phyloP scores from a whole-genome alignment of 2,888 invertebrate species.

The Mechanitis messenoides region DNA sequence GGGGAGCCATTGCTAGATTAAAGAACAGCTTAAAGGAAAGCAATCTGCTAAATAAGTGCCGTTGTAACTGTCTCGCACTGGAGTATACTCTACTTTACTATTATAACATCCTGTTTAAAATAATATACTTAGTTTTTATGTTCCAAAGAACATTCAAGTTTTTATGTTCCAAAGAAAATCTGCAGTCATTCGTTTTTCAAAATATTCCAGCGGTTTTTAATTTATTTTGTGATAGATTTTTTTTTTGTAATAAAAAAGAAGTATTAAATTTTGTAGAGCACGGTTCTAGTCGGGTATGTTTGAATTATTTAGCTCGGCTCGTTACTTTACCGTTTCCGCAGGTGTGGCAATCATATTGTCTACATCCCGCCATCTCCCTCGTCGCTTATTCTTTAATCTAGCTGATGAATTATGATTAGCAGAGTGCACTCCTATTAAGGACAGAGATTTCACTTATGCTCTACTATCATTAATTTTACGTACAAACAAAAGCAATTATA shows the following conservation, averaged over 20 bases:
- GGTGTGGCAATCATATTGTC: slow-evolving; percentile 76
- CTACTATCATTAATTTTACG: background rate
- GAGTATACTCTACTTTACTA: slow-evolving; percentile 50
- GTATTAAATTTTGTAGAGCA: slow-evolving; percentile 44
- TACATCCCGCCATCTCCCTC: slow-evolving; percentile 48
- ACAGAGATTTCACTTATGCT: slow-evolving; percentile 48
- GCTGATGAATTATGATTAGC: slow-evolving; percentile 77
- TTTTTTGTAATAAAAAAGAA: background rate
- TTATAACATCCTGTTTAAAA: too few relatives aligned
- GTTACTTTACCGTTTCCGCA: slow-evolving; percentile 74
- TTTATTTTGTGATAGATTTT: background rate
- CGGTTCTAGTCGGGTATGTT: slow-evolving; percentile 45
- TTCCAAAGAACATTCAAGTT: too few relatives aligned
- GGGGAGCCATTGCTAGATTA: slow-evolving; percentile 59
- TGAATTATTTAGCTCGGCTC: slow-evolving; percentile 74
- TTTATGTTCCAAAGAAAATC: too few relatives aligned
- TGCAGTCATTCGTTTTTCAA: too few relatives aligned
- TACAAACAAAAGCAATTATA: slow-evolving; percentile 6
- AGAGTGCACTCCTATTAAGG: slow-evolving; percentile 68
- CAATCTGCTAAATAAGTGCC: slow-evolving; percentile 76
- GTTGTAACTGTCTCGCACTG: slow-evolving; percentile 35
- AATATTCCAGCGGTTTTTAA: background rate
- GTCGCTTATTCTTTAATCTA: slow-evolving; percentile 73
- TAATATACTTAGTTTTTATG: too few relatives aligned
- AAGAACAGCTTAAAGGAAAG: slow-evolving; percentile 76